Evolutionary conservation across 2,113 vertebrate species (phyloP).

Genomic region (Delphinus delphis): DNA sequence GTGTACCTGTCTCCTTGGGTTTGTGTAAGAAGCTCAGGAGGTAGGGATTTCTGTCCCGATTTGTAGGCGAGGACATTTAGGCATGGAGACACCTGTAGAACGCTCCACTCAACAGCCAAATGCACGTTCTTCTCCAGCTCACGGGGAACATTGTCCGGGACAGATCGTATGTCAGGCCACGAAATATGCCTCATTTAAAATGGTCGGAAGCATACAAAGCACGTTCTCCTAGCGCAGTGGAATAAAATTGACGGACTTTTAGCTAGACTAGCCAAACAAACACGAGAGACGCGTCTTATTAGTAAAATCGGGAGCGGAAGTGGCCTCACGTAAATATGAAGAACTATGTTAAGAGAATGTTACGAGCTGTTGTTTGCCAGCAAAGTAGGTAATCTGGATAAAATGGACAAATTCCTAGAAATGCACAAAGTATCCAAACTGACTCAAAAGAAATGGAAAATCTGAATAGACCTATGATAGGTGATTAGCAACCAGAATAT

Average conservation of each 20-base stretch:
- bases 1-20: background rate
- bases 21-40: background rate
- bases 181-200: background rate
- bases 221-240: background rate
- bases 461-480: fast-evolving
- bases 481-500: fast-evolving
- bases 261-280: background rate
- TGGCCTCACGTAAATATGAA: no score
- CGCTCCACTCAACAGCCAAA: fast-evolving
- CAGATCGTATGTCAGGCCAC: fast-evolving
- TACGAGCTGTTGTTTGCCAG: fast-evolving
- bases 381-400: fast-evolving
- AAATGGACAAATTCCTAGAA: background rate
- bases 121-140: no score
- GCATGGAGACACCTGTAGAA: fast-evolving
- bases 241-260: fast-evolving
- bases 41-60: background rate
- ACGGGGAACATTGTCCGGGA: fast-evolving
- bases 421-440: fast-evolving
- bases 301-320: background rate
- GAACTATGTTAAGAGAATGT: fast-evolving
- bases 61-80: fast-evolving
- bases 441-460: background rate
- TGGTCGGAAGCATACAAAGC: fast-evolving
- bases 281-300: fast-evolving